Conservation (phyloP, 2,113 vertebrate species). For the Neodontobutis hainanensis region DNA sequence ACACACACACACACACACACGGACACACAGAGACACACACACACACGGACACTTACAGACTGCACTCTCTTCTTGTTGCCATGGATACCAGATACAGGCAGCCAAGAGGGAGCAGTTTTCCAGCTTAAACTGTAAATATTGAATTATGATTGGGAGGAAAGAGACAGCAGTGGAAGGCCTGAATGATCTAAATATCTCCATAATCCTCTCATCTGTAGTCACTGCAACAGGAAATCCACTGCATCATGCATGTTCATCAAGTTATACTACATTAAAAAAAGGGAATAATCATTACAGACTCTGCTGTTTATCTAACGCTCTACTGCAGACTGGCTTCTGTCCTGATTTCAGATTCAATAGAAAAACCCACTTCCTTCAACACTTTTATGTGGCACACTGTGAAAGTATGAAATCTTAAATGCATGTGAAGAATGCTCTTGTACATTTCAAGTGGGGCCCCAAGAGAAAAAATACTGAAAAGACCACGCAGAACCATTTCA, state of each 20-base stretch:
- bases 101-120: slow-evolving; percentile 77
- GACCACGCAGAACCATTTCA: slow-evolving; percentile 3
- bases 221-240: slow-evolving; percentile 66
- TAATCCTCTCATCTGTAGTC: slow-evolving; percentile 71
- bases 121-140: slow-evolving; percentile 79
- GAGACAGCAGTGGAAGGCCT: slow-evolving; percentile 60
- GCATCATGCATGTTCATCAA: slow-evolving; percentile 68
- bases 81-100: slow-evolving; percentile 77
- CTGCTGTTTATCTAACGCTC: slow-evolving; percentile 50
- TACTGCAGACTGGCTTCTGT: slow-evolving; percentile 43
- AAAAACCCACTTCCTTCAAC: slow-evolving; percentile 38
- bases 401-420: no score
- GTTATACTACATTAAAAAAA: slow-evolving; percentile 59
- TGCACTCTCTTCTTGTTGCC: slow-evolving; percentile 71
- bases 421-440: no score
- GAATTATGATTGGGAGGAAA: slow-evolving; percentile 72
- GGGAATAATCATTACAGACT: slow-evolving; percentile 39
- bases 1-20: slow-evolving; percentile 50
- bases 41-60: slow-evolving; percentile 48
- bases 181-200: slow-evolving; percentile 66
- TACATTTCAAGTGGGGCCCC: no score
- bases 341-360: slow-evolving; percentile 59
- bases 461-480: background rate
- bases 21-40: no score
- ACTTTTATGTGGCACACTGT: slow-evolving; percentile 39